These are phyloP conservation scores for Oncorhynchus nerka DNA, from an alignment of 2,113 vertebrate species.

Conservation along the genomic window DNA sequence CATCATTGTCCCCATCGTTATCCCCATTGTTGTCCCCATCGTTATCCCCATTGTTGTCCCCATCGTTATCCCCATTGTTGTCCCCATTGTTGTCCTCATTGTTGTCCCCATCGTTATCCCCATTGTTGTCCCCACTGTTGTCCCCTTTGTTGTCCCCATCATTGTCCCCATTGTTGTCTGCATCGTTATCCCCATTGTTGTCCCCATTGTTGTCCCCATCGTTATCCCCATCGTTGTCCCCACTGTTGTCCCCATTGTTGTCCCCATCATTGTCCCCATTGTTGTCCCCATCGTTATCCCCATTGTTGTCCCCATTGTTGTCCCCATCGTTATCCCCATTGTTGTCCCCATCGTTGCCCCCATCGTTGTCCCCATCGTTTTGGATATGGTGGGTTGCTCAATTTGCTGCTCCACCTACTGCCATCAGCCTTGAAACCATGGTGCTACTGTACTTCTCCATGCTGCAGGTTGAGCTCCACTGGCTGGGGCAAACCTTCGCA, in stretches of 20 bases:
- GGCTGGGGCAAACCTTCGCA: not conserved
- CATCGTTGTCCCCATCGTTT: slow-evolving; percentile 3
- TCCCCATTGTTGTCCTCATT: not conserved
- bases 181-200: not conserved
- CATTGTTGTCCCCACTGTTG: not conserved
- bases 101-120: not conserved
- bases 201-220: not conserved
- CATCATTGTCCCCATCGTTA: not conserved
- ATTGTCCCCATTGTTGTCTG: not conserved
- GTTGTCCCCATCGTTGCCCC: not conserved
- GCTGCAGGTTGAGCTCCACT: not conserved
- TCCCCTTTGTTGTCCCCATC: not conserved
- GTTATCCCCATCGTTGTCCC: not conserved
- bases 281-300: not conserved
- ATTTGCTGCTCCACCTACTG: not conserved
- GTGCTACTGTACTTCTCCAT: not conserved
- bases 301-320: not conserved
- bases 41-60: not conserved
- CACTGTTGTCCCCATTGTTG: not conserved
- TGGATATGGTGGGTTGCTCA: not conserved
- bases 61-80: not conserved
- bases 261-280: too few species aligned
- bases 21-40: not conserved
- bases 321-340: too few species aligned
- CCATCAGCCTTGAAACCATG: not conserved